A percentile compares a stretch with the other conserved stretches of the same genome.
These are phyloP conservation scores for Zaprionus taronus DNA, from an alignment of 1,140 invertebrate species.

Conservation along the genomic window DNA sequence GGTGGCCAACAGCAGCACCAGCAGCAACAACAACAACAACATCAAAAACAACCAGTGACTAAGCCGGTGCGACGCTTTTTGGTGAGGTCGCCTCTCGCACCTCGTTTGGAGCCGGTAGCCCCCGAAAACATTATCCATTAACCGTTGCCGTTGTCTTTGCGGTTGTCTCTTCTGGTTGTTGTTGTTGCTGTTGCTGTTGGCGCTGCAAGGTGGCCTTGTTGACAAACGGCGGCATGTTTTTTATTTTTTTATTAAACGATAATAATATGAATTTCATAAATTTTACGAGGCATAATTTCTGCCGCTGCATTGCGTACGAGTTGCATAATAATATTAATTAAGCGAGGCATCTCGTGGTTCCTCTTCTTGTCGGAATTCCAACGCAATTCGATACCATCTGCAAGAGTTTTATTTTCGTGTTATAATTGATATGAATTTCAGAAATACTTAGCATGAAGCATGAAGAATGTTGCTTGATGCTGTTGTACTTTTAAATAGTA, in stretches of 20 bases:
- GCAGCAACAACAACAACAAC: slow-evolving; percentile 39
- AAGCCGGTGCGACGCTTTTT: slow-evolving; percentile 42
- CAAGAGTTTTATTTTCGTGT: not conserved
- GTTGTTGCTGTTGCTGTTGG: slow-evolving; percentile 14
- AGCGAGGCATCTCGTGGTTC: not conserved
- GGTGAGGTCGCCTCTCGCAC: slow-evolving; percentile 33
- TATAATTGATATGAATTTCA: not conserved
- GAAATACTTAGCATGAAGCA: not conserved
- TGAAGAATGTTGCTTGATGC: not conserved
- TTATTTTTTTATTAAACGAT: slow-evolving; percentile 43
- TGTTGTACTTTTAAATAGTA: not conserved
- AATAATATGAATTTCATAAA: slow-evolving; percentile 76
- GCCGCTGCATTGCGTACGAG: slow-evolving; percentile 6
- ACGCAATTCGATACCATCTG: not conserved
- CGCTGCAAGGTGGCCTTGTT: slow-evolving; percentile 64
- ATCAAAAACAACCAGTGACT: slow-evolving; percentile 53
- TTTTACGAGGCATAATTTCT: slow-evolving; percentile 47
- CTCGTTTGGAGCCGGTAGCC: slow-evolving; percentile 35
- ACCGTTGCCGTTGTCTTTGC: slow-evolving; percentile 32
- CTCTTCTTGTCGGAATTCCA: not conserved
- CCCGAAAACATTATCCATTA: slow-evolving; percentile 62
- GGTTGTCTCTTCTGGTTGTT: slow-evolving; percentile 16
- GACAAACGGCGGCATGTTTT: slow-evolving; percentile 77
- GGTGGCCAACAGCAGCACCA: slow-evolving; percentile 55
- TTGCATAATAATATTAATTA: slow-evolving; percentile 38